These are phyloP conservation scores for Eupelmus urozonus DNA, from an alignment of 2,888 invertebrate species.

Conservation along the genomic window DNA sequence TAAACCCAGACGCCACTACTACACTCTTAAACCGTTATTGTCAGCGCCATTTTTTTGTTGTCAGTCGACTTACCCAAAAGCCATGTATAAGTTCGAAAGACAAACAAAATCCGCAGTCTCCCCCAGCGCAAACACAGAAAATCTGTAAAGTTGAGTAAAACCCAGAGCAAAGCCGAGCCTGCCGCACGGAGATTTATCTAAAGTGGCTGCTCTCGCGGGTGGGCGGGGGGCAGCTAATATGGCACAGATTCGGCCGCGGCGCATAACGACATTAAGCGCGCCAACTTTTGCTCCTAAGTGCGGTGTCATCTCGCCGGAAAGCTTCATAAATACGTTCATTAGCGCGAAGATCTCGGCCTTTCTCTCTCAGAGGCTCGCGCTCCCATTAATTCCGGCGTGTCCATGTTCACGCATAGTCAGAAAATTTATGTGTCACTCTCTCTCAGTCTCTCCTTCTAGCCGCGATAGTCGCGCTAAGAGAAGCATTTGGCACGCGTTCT, in stretches of 20 bases:
- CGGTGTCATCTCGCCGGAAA: conserved; percentile 48
- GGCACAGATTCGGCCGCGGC: conserved; percentile 41
- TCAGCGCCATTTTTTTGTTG: conserved; percentile 3
- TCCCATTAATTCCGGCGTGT: conserved; percentile 48
- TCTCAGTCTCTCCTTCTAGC: too few relatives aligned
- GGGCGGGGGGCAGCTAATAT: conserved; percentile 15
- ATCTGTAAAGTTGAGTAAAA: conserved; percentile 42
- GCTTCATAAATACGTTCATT: conserved; percentile 59
- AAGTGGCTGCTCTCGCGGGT: too few relatives aligned
- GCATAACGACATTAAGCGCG: conserved; percentile 50
- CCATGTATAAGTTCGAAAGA: conserved; percentile 42
- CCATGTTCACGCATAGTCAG: conserved; percentile 34
- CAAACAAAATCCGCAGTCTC: conserved; percentile 52
- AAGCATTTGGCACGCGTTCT: conserved; percentile 53
- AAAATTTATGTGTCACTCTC: conserved; percentile 52
- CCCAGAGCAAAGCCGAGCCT: conserved; percentile 27
- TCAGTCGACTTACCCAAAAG: conserved; percentile 20
- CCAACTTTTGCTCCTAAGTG: conserved; percentile 49
- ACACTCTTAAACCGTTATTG: conserved; percentile 16
- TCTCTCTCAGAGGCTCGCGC: background rate
- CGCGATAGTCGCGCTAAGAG: background rate
- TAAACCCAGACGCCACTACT: too few relatives aligned
- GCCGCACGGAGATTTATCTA: conserved; percentile 52
- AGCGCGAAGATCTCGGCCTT: conserved; percentile 25
- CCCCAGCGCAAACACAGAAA: conserved; percentile 47